Conservation (phyloP, 1,140 invertebrate genomes). For the Calosoma granatense region DNA sequence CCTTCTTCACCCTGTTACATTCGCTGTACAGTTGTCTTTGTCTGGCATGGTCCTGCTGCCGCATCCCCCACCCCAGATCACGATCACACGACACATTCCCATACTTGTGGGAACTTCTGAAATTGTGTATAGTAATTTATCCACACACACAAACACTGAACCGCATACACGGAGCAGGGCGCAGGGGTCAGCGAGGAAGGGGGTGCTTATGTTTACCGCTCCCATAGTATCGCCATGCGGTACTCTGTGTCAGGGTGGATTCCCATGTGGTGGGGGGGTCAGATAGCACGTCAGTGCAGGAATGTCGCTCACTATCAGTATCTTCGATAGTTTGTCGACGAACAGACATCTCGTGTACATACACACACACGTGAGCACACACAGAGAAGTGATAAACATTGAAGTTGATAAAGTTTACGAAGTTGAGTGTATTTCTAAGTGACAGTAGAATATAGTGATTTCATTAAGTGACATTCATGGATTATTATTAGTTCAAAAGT, state of each 20-base stretch:
- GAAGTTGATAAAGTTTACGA: no score
- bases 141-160: background rate
- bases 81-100: constrained; percentile 5
- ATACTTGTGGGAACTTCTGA: constrained; percentile 4
- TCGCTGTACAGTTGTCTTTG: background rate
- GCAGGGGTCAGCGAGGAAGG: background rate
- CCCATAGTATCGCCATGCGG: background rate
- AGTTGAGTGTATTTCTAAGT: no score
- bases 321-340: background rate
- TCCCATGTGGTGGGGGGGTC: background rate
- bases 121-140: constrained; percentile 4
- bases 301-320: constrained; percentile 6
- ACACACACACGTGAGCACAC: no score
- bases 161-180: background rate
- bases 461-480: no score
- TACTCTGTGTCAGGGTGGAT: background rate
- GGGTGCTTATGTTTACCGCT: constrained; percentile 1
- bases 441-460: no score
- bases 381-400: no score
- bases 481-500: no score
- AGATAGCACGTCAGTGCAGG: background rate
- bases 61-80: background rate
- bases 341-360: background rate
- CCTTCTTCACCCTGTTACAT: no score
- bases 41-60: background rate